Conservation (phyloP, 2,113 vertebrate species). For the Gymnorhina tibicen region DNA sequence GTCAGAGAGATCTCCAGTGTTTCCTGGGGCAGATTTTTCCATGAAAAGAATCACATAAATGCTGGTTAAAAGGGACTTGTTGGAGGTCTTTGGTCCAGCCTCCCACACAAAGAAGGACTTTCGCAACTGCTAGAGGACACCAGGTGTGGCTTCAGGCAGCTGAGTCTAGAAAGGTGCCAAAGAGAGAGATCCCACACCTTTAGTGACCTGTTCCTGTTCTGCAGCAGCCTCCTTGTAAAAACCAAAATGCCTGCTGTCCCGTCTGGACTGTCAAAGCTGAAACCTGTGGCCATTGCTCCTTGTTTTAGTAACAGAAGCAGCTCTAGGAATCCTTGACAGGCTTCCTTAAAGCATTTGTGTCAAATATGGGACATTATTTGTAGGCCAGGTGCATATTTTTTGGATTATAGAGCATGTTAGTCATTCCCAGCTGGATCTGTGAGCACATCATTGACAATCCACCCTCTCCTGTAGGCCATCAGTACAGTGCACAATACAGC, state of each 20-base stretch:
- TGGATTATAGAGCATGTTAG: background rate
- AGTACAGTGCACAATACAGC: background rate
- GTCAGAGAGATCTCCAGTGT: background rate
- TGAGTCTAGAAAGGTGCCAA: background rate
- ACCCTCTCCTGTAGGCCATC: background rate
- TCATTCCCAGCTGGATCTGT: background rate
- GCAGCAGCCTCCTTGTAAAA: background rate
- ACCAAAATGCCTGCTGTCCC: background rate
- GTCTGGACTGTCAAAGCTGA: background rate
- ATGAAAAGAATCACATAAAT: background rate
- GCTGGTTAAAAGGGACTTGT: background rate
- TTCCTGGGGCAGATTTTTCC: background rate
- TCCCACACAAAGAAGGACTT: background rate
- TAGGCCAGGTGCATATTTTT: background rate
- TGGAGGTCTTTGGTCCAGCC: background rate
- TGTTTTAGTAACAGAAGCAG: background rate
- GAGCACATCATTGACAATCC: background rate
- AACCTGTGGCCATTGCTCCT: background rate
- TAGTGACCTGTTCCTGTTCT: background rate
- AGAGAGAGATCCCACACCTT: background rate
- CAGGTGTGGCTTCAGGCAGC: background rate
- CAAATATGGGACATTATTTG: background rate
- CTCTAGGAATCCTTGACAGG: background rate
- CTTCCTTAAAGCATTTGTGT: background rate
- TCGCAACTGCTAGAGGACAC: background rate